These are phyloP conservation scores for Nemopilema nomurai DNA, from an alignment of 30 jellyfish, hydroid and myxozoan species.

Conservation along the genomic window DNA sequence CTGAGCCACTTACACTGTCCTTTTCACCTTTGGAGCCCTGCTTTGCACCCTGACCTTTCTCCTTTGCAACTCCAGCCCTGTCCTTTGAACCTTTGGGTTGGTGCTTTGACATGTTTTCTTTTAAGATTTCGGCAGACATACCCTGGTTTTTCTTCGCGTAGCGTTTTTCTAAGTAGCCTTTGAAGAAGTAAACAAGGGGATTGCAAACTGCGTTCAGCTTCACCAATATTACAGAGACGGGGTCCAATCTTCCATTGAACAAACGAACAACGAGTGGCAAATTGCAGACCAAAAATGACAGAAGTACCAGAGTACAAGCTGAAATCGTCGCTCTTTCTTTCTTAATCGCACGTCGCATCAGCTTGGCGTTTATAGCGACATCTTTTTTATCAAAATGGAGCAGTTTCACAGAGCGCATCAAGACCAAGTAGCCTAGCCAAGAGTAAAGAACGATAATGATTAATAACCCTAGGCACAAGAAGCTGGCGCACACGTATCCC, in stretches of 20 bases:
- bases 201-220: constrained; percentile 12
- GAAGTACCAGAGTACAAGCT: constrained; percentile 32
- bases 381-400: constrained; percentile 14
- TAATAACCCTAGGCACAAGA: background rate
- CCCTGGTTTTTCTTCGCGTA: constrained; percentile 7
- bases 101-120: background rate
- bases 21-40: background rate
- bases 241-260: background rate
- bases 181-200: constrained; percentile 51
- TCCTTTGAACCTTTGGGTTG: background rate
- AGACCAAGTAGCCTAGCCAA: constrained; percentile 15
- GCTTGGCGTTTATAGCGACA: background rate
- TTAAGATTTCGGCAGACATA: background rate
- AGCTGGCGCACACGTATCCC: constrained; percentile 1
- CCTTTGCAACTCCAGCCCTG: background rate
- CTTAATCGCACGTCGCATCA: constrained; percentile 26
- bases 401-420: background rate
- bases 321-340: constrained; percentile 38
- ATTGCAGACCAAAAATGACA: constrained; percentile 25
- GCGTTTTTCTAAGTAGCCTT: constrained; percentile 25
- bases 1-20: background rate
- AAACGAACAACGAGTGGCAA: constrained; percentile 12
- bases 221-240: background rate
- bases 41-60: background rate
- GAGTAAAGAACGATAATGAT: constrained; percentile 12